phyloP scores from a whole-genome alignment of 2,797 vertebrate species.

The Telmatherina bonti region DNA sequence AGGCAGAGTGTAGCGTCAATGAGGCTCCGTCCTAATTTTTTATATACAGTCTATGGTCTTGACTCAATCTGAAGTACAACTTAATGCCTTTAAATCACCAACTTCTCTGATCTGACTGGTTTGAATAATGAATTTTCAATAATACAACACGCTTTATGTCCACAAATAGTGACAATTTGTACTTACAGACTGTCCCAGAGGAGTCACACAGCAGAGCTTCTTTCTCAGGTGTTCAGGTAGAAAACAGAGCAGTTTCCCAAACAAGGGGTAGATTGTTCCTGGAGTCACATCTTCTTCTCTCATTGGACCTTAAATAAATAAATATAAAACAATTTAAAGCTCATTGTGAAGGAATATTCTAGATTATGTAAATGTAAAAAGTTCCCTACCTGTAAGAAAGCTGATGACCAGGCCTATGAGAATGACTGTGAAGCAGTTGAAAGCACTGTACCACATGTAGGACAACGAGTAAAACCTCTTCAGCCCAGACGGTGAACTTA shows the following conservation, averaged over 20 bases:
- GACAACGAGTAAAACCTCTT: slow-evolving; percentile 89
- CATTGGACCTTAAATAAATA: slow-evolving; percentile 78
- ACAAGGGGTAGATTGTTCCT: slow-evolving; percentile 86
- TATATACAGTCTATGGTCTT: too few species aligned
- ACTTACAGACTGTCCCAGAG: slow-evolving; percentile 71
- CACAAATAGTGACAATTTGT: too few species aligned
- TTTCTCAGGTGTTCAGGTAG: slow-evolving; percentile 78
- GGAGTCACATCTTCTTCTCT: slow-evolving; percentile 81
- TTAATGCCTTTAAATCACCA: too few species aligned
- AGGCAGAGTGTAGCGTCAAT: too few species aligned
- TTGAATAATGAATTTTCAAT: too few species aligned
- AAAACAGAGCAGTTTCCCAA: slow-evolving; percentile 82
- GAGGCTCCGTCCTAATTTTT: too few species aligned
- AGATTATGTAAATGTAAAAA: neutral
- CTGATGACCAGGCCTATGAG: slow-evolving; percentile 89
- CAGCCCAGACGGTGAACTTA: slow-evolving; percentile 80
- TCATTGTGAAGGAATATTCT: neutral
- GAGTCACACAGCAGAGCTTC: slow-evolving; percentile 76
- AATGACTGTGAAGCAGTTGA: slow-evolving; percentile 90
- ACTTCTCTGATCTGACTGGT: too few species aligned
- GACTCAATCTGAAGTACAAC: too few species aligned
- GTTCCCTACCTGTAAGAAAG: slow-evolving; percentile 86
- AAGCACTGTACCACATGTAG: slow-evolving; percentile 95
- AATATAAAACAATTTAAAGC: neutral
- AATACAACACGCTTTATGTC: too few species aligned